These are phyloP conservation scores for Liasis olivaceus DNA, from an alignment of 2,797 vertebrate genomes.

Conservation along the genomic window DNA sequence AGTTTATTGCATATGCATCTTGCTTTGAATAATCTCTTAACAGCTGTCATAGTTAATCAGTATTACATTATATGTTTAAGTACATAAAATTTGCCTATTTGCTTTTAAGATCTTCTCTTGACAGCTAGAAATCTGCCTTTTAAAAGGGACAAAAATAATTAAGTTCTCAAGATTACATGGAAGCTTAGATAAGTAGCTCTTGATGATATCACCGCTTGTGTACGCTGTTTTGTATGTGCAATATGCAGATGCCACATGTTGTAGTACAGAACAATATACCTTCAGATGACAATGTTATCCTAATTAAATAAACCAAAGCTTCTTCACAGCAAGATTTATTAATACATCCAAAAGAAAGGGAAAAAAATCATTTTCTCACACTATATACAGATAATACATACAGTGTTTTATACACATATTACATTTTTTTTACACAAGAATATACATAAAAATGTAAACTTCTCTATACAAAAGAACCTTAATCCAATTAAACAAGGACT, in stretches of 20 bases:
- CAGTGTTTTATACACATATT: conserved; percentile 99
- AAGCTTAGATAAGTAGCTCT: not conserved
- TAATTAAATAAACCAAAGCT: conserved; percentile 65
- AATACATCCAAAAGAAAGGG: conserved; percentile 99
- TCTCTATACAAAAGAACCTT: conserved; percentile 99
- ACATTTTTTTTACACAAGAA: conserved; percentile 99
- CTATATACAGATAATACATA: conserved; percentile 99
- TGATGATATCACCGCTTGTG: not conserved
- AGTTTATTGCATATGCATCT: not conserved
- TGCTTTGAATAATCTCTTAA: not conserved
- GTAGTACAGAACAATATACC: not conserved
- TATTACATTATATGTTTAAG: not conserved
- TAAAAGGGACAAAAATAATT: not conserved
- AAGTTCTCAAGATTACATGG: not conserved
- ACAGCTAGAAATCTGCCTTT: not conserved
- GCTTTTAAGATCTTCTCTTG: not conserved
- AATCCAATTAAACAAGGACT: conserved; percentile 99
- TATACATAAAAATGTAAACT: conserved; percentile 99
- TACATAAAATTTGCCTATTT: not conserved
- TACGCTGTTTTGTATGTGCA: not conserved
- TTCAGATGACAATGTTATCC: conserved; percentile 39
- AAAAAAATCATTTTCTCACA: conserved; percentile 96
- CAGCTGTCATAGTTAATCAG: not conserved
- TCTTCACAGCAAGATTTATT: conserved; percentile 99
- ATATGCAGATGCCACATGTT: not conserved